These are phyloP conservation scores for Sminthurides bifidus DNA, from an alignment of 1,140 invertebrate species.

Conservation along the genomic window DNA sequence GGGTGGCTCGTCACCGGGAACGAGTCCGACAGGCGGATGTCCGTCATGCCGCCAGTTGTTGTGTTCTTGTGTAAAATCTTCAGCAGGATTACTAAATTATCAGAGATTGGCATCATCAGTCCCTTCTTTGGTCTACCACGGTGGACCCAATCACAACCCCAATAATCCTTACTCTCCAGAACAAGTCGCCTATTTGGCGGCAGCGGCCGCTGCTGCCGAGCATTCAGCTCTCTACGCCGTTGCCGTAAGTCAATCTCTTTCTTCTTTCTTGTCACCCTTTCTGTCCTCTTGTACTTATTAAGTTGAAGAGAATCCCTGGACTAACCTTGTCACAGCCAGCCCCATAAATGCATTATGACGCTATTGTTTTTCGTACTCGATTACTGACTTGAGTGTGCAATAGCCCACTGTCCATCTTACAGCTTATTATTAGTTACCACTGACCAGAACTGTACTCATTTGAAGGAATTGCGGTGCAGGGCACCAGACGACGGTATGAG, in stretches of 20 bases:
- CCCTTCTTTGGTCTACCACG: constrained; percentile 30
- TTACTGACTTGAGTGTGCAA: too few relatives aligned
- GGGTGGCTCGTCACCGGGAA: constrained; percentile 22
- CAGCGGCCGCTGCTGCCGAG: constrained; percentile 27
- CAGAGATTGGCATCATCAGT: constrained; percentile 32
- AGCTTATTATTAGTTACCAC: too few relatives aligned
- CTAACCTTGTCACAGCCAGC: not conserved
- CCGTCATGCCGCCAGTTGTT: constrained; percentile 30
- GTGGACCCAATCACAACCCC: constrained; percentile 24
- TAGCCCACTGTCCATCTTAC: too few relatives aligned
- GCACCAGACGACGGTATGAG: too few relatives aligned
- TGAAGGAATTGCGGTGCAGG: too few relatives aligned
- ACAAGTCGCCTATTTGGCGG: constrained; percentile 30
- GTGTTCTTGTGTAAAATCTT: constrained; percentile 31
- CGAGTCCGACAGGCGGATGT: constrained; percentile 27
- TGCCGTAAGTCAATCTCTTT: constrained; percentile 23
- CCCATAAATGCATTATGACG: not conserved
- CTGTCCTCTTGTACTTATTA: not conserved
- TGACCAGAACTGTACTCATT: too few relatives aligned
- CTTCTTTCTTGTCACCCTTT: not conserved
- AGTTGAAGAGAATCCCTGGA: not conserved
- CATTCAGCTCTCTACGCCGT: constrained; percentile 28
- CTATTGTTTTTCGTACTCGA: too few relatives aligned
- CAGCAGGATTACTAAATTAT: constrained; percentile 30
- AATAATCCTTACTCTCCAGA: constrained; percentile 30